Percentiles rank a stretch among this genome's conserved stretches.
These are phyloP conservation scores for Epistrophe grossulariae DNA, from an alignment of 2,888 invertebrate species.

Conservation along the genomic window DNA sequence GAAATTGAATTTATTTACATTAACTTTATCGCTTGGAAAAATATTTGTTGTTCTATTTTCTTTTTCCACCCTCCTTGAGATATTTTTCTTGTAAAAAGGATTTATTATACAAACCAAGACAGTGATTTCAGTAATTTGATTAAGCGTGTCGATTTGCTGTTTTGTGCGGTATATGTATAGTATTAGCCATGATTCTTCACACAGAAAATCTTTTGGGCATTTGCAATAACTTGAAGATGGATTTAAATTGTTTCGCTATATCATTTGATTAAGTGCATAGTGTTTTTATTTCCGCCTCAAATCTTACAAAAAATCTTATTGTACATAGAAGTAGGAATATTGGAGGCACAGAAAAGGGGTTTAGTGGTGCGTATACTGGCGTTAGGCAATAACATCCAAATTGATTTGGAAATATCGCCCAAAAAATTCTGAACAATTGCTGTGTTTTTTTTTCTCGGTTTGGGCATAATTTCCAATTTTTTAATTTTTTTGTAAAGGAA, in stretches of 20 bases:
- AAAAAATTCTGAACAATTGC: too few species aligned
- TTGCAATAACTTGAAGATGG: not conserved
- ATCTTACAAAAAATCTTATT: not conserved
- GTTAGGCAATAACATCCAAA: too few species aligned
- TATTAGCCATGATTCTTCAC: not conserved
- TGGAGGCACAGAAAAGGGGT: too few species aligned
- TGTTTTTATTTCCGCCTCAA: not conserved
- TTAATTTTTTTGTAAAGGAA: too few species aligned
- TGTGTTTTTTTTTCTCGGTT: too few species aligned
- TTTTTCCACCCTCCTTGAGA: not conserved
- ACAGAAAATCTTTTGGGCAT: not conserved
- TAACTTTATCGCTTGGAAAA: not conserved
- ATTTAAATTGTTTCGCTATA: not conserved
- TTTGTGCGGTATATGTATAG: not conserved
- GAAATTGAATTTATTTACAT: not conserved
- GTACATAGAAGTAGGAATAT: not conserved
- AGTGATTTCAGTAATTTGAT: not conserved
- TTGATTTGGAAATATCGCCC: too few species aligned
- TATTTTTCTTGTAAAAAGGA: not conserved
- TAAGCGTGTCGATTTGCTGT: not conserved
- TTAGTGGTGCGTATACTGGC: too few species aligned
- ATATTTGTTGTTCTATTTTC: not conserved
- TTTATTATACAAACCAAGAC: not conserved
- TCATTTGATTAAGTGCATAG: not conserved
- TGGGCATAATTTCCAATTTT: too few species aligned